phyloP scores from a whole-genome alignment of 2,797 vertebrate species.

The Lacerta viridis region DNA sequence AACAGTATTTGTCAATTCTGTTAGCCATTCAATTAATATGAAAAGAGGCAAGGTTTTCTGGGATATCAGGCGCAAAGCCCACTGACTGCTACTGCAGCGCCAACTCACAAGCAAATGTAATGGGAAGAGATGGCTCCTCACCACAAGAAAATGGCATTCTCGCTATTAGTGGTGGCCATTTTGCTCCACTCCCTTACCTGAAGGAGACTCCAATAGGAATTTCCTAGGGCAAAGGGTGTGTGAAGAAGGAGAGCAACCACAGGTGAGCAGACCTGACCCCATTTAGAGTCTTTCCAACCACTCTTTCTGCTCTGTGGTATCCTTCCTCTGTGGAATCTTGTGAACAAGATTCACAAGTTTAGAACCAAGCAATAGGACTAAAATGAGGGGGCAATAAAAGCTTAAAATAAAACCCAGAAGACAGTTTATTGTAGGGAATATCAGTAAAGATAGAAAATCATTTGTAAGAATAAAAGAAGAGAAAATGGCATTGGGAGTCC shows the following conservation, averaged over 20 bases:
- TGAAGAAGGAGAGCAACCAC: no score
- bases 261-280: no score
- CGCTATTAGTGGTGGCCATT: no score
- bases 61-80: not conserved
- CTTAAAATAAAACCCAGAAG: constrained; percentile 3
- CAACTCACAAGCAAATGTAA: not conserved
- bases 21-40: not conserved
- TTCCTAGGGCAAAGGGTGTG: no score
- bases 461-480: not conserved
- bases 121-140: not conserved
- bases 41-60: not conserved
- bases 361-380: not conserved
- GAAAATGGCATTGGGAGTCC: not conserved
- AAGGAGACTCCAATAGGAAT: no score
- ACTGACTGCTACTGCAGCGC: no score
- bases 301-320: no score
- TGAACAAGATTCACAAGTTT: not conserved
- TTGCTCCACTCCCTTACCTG: not conserved
- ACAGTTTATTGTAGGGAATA: not conserved
- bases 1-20: not conserved
- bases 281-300: no score
- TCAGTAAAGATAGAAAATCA: not conserved
- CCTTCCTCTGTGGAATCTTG: no score
- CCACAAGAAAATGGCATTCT: not conserved
- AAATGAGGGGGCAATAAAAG: not conserved